These are phyloP conservation scores for Reticulitermes lucifugus DNA, from an alignment of 2,888 invertebrate genomes.

Conservation along the genomic window DNA sequence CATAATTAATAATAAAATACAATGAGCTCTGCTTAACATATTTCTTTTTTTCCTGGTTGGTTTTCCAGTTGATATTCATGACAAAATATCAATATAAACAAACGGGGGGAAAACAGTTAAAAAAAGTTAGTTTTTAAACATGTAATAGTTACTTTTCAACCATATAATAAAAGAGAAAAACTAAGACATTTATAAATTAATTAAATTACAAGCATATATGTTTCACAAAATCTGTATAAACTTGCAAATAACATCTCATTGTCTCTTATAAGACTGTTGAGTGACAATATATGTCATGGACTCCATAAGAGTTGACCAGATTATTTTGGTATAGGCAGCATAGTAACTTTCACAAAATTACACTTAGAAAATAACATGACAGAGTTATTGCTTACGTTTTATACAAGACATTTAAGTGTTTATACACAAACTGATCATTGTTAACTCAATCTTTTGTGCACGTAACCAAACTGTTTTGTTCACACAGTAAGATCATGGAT, in stretches of 20 bases:
- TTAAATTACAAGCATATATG: conserved; percentile 26
- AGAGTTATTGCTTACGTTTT: conserved; percentile 17
- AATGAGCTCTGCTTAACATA: background rate
- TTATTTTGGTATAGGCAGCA: conserved; percentile 43
- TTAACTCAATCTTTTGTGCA: conserved; percentile 17
- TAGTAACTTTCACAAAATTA: conserved; percentile 27
- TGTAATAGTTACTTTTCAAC: conserved; percentile 5
- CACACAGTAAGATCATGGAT: background rate
- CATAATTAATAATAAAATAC: background rate
- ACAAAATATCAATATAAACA: conserved; percentile 24
- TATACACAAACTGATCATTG: background rate
- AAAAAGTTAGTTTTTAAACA: conserved; percentile 30
- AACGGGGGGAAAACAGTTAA: background rate
- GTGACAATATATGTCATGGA: conserved; percentile 32
- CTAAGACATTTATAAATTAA: conserved; percentile 20
- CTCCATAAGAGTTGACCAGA: conserved; percentile 38
- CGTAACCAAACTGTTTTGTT: background rate
- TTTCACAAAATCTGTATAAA: conserved; percentile 15
- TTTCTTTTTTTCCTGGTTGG: background rate
- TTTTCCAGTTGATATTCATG: background rate
- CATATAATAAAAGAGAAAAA: conserved; percentile 12
- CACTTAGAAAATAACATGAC: background rate
- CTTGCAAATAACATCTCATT: conserved; percentile 6
- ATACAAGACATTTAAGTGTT: background rate
- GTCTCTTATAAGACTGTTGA: background rate